Percentiles rank a stretch among this genome's conserved stretches.
These are phyloP conservation scores for Berghia stephanieae DNA, from an alignment of 1,140 invertebrate species.

Conservation along the genomic window DNA sequence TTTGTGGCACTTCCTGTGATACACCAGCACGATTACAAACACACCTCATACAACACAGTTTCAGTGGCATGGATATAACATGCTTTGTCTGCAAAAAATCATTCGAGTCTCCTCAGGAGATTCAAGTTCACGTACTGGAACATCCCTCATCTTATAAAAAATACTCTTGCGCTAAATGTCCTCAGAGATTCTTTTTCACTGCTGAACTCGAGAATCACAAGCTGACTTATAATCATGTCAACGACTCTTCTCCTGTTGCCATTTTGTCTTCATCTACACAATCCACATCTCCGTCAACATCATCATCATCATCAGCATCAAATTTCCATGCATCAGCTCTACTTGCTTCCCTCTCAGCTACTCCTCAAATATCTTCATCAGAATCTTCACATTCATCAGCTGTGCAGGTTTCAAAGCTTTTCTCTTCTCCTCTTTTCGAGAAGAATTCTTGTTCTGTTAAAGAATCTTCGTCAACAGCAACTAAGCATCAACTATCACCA, in stretches of 20 bases:
- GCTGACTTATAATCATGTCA: conserved; percentile 67
- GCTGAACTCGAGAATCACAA: conserved; percentile 89
- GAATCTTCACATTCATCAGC: conserved; percentile 12
- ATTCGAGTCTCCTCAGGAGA: conserved; percentile 81
- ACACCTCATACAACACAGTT: conserved; percentile 92
- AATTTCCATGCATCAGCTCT: background rate
- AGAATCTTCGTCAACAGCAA: background rate
- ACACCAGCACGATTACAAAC: conserved; percentile 83
- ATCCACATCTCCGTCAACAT: background rate
- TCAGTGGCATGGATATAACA: conserved; percentile 84
- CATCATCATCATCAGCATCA: conserved; percentile 6
- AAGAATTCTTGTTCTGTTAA: background rate
- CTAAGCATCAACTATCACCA: background rate
- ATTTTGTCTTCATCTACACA: background rate
- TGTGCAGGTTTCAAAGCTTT: background rate
- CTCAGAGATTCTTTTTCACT: conserved; percentile 88
- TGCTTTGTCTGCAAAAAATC: conserved; percentile 90
- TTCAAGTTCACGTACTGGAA: conserved; percentile 84
- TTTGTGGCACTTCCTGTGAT: conserved; percentile 77
- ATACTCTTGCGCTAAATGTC: conserved; percentile 85
- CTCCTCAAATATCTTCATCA: conserved; percentile 7
- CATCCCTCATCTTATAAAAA: conserved; percentile 81
- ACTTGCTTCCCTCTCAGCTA: background rate
- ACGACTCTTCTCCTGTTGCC: conserved; percentile 12
- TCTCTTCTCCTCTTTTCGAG: background rate